Base-by-base conservation (phyloP, 2,888 invertebrate species). In the Cyaniris semiargus region DNA sequence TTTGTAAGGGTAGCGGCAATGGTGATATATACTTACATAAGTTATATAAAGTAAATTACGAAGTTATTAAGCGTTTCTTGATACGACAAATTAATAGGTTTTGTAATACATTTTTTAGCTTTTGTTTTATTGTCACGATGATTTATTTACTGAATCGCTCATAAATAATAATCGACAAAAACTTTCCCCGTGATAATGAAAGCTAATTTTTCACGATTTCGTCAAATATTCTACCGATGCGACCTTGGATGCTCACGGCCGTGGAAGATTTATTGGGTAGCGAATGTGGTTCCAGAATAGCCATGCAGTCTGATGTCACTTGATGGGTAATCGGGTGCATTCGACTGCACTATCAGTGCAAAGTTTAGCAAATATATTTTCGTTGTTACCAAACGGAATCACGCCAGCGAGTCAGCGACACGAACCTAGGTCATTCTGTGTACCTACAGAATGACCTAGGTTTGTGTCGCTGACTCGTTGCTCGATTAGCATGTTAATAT, bases 211-310 rank as follows among this genome's bases (percentile, higher is more conserved):
- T 31, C 13, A 15, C 4, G 15, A 31, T 27, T 18, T 18, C 7
- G 27, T 66, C 66, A 66, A 66, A 31, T 66, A 31, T 27, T 66
- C 2, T 31, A 31, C 4, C 27, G 27, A 15, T 23, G 66, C 66
- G 15, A 31, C 66, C 66, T 66, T 66, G 66, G 66, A 66, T 75
- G 75, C 44, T 80, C 79, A 79, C 76, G 82, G 78, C 82, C 82
- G 80, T 85, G 83, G 83, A 85, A 84, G 85, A 84, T 81, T 27
- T 27, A 66, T 66, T 31, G 66, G 66, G 77, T 79, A 83, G 80
- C 81, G 79, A 83, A 81, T 83, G 83, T 86, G 84, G 85, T 87
- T 84, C 83, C 78, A 85, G 85, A 88, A 88, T 87, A 89, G 84
- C 83, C 81, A 81, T 83, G 85, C 84, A 85, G 81, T 81, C 83